These are phyloP conservation scores for Scaptomyza reducta DNA, from an alignment of 2,888 invertebrate genomes.

Conservation along the genomic window DNA sequence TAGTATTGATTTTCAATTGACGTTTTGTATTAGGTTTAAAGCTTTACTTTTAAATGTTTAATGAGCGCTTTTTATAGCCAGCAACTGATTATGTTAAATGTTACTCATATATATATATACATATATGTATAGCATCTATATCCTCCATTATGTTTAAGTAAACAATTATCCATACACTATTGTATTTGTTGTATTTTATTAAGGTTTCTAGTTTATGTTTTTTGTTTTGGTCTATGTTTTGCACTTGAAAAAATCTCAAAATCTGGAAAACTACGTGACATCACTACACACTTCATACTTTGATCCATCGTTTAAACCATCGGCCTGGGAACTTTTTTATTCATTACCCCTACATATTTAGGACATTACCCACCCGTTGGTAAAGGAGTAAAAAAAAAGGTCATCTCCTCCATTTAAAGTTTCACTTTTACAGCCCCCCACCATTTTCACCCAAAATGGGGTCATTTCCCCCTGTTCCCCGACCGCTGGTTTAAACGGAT, in stretches of 20 bases:
- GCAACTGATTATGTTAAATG: constrained; percentile 78
- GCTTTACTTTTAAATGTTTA: constrained; percentile 62
- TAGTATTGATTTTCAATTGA: constrained; percentile 61
- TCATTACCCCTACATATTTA: too few relatives aligned
- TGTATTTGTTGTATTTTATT: constrained; percentile 54
- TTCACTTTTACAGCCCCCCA: too few relatives aligned
- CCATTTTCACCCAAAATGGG: too few relatives aligned
- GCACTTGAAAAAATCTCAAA: constrained; percentile 2
- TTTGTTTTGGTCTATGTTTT: constrained; percentile 64
- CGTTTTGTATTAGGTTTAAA: constrained; percentile 75
- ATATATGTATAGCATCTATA: constrained; percentile 36
- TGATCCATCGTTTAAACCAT: constrained; percentile 1
- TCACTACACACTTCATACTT: neutral
- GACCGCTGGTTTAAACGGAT: too few relatives aligned
- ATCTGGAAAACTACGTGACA: constrained; percentile 6
- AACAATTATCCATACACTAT: constrained; percentile 12
- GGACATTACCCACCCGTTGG: too few relatives aligned
- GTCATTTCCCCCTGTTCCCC: too few relatives aligned
- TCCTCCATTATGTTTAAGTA: constrained; percentile 40
- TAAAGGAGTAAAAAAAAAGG: too few relatives aligned
- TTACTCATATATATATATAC: constrained; percentile 44
- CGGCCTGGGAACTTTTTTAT: too few relatives aligned
- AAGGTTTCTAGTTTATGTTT: constrained; percentile 69
- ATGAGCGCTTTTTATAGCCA: constrained; percentile 59
- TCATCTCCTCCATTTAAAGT: too few relatives aligned